These are phyloP conservation scores for Aphidoletes aphidimyza DNA, from an alignment of 2,888 invertebrate genomes.

Conservation along the genomic window DNA sequence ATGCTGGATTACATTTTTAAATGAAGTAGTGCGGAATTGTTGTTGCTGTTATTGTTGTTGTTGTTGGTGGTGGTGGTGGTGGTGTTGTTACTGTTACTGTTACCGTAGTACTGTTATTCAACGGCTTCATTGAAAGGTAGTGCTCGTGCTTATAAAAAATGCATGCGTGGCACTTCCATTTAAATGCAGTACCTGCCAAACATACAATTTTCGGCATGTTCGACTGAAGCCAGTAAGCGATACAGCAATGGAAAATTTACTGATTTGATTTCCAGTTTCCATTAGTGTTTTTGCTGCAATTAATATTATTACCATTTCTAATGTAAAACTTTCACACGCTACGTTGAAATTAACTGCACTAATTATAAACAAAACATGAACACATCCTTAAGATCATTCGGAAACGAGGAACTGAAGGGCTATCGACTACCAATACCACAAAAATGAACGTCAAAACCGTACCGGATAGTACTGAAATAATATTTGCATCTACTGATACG, in stretches of 20 bases:
- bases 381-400: conserved; percentile 6
- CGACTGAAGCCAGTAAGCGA: neutral
- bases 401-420: neutral
- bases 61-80: neutral
- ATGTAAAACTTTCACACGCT: conserved; percentile 36
- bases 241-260: neutral
- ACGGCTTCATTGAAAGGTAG: neutral
- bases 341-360: conserved; percentile 20
- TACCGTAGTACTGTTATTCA: neutral
- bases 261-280: conserved; percentile 22
- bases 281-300: conserved; percentile 18
- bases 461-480: no score
- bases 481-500: no score
- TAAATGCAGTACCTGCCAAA: neutral
- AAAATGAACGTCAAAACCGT: no score
- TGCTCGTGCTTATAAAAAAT: neutral
- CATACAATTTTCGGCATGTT: conserved; percentile 31
- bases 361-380: conserved; percentile 40
- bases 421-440: no score
- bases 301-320: conserved; percentile 29
- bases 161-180: neutral
- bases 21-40: neutral
- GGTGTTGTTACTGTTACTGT: no score
- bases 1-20: neutral
- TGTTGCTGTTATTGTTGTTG: neutral